A percentile compares a stretch with the other conserved stretches of the same genome.
Conservation (phyloP, 2,888 invertebrate species). For the Arrhopalites spinosus region DNA sequence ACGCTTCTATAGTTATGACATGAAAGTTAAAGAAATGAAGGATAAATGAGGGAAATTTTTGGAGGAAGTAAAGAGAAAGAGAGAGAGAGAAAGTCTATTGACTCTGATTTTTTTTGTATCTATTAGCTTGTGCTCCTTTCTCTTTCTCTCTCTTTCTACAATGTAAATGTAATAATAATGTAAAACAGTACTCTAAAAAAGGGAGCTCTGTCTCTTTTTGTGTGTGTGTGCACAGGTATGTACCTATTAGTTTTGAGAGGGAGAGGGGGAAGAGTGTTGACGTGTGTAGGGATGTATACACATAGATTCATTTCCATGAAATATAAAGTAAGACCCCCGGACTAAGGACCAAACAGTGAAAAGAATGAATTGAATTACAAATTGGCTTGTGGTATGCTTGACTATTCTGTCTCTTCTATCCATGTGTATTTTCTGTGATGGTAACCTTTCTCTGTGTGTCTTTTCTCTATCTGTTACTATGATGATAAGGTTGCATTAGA, state of each 20-base stretch:
- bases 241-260: not conserved
- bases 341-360: conserved; percentile 6
- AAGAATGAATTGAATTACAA: conserved; percentile 39
- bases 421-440: not conserved
- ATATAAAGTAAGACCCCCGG: not conserved
- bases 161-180: conserved; percentile 18
- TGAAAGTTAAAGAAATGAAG: conserved; percentile 7
- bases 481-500: conserved; percentile 6
- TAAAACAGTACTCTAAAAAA: conserved; percentile 5
- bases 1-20: not conserved
- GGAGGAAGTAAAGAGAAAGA: not conserved
- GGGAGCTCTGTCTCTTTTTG: conserved; percentile 1
- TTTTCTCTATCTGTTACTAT: not conserved
- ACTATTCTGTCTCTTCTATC: conserved; percentile 19
- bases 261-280: not conserved
- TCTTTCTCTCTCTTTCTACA: too few species aligned
- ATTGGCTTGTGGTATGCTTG: conserved; percentile 35
- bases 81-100: not conserved
- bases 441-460: conserved; percentile 3
- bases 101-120: conserved; percentile 10
- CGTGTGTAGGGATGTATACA: not conserved
- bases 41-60: not conserved
- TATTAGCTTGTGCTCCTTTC: conserved; percentile 7
- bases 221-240: not conserved
- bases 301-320: not conserved